phyloP scores from a whole-genome alignment of 2,888 invertebrate species.

The Eustalomyia histrio region DNA sequence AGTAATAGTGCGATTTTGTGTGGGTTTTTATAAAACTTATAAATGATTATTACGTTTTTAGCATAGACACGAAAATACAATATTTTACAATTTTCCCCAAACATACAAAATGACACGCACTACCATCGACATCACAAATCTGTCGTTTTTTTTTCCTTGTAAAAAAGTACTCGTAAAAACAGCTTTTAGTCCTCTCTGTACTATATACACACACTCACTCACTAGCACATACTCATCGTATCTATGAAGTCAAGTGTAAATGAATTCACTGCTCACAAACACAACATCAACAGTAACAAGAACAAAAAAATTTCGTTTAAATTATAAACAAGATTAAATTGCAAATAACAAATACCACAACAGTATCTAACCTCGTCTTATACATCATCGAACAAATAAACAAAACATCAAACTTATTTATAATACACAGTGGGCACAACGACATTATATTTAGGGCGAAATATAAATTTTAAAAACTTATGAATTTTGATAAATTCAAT shows the following conservation, averaged over 20 bases:
- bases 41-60: neutral
- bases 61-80: neutral
- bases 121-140: neutral
- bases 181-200: neutral
- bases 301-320: constrained; percentile 29
- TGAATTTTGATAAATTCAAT: too few relatives aligned
- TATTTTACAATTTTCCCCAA: neutral
- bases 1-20: neutral
- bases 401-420: neutral
- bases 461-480: too few relatives aligned
- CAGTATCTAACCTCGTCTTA: constrained; percentile 23
- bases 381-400: constrained; percentile 31
- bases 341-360: constrained; percentile 41
- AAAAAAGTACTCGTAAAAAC: too few relatives aligned
- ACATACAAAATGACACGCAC: neutral
- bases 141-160: neutral
- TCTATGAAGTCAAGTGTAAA: constrained; percentile 60
- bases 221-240: neutral
- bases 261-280: constrained; percentile 55
- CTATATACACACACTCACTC: too few relatives aligned
- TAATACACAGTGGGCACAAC: neutral
- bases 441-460: too few relatives aligned
- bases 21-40: constrained; percentile 6
- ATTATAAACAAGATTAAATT: constrained; percentile 45
- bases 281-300: neutral